Evolutionary conservation across 2,888 invertebrate genomes (phyloP).

Genomic region (Druceiella hillmani): DNA sequence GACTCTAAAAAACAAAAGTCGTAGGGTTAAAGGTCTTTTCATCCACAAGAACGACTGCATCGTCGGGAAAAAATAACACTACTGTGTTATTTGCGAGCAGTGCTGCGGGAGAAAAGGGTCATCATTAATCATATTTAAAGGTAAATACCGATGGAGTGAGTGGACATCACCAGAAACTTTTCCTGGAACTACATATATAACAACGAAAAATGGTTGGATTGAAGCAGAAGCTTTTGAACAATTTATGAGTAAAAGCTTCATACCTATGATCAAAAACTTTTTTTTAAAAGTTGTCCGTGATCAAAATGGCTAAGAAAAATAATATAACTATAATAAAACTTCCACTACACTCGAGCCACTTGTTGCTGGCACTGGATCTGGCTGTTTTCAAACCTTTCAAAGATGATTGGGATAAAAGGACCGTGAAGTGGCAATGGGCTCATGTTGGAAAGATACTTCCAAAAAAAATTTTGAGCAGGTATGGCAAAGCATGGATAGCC

Average conservation of each 20-base stretch:
- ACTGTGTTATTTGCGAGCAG: constrained; percentile 7
- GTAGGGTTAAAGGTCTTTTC: no score
- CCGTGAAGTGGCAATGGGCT: no score
- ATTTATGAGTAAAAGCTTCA: constrained; percentile 4
- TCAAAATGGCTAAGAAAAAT: constrained; percentile 11
- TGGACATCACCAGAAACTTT: constrained; percentile 7
- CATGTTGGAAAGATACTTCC: constrained; percentile 18
- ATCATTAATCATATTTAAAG: constrained; percentile 9
- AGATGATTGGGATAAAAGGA: constrained; percentile 6
- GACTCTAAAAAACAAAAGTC: no score
- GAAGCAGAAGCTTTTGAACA: constrained; percentile 14
- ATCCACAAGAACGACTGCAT: no score
- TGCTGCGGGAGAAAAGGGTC: constrained; percentile 9
- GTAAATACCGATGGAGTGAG: constrained; percentile 7
- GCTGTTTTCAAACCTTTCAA: constrained; percentile 3
- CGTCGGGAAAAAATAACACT: constrained; percentile 6
- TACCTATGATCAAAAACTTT: constrained; percentile 9
- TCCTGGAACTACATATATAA: constrained; percentile 22
- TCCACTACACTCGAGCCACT: constrained; percentile 4
- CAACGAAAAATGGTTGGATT: constrained; percentile 27
- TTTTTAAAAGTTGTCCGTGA: constrained; percentile 18
- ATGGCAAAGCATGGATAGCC: constrained; percentile 9
- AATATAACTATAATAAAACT: no score
- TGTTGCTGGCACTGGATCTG: constrained; percentile 3
- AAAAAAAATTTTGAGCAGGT: constrained; percentile 11